A percentile compares a stretch with the other conserved stretches of the same genome.
Conservation (phyloP, 2,113 vertebrate species). For the Callocephalon fimbriatum region DNA sequence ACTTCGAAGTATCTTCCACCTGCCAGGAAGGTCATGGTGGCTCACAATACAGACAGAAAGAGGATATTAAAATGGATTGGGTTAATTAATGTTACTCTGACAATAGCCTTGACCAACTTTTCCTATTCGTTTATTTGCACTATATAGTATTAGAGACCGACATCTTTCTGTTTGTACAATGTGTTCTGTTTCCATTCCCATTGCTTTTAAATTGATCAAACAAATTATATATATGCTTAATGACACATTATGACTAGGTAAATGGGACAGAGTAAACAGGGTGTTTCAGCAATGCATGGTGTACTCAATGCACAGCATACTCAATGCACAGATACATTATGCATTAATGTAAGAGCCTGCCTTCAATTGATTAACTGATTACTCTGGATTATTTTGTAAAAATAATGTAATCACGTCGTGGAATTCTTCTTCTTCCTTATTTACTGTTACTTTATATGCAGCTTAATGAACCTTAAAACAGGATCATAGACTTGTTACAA, state of each 20-base stretch:
- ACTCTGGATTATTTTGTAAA: constrained; percentile 76
- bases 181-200: constrained; percentile 44
- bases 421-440: constrained; percentile 61
- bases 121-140: constrained; percentile 58
- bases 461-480: constrained; percentile 28
- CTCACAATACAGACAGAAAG: constrained; percentile 76
- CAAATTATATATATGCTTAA: constrained; percentile 61
- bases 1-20: constrained; percentile 81
- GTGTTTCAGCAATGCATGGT: constrained; percentile 72
- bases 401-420: constrained; percentile 69
- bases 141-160: constrained; percentile 17
- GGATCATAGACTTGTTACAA: constrained; percentile 25
- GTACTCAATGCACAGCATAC: constrained; percentile 67
- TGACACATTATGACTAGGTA: constrained; percentile 65
- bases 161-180: constrained; percentile 61
- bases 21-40: constrained; percentile 79
- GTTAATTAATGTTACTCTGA: constrained; percentile 85
- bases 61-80: constrained; percentile 88
- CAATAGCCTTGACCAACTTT: constrained; percentile 72
- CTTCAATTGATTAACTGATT: constrained; percentile 81
- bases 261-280: constrained; percentile 63
- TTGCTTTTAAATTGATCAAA: constrained; percentile 65
- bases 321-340: constrained; percentile 64
- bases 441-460: constrained; percentile 46
- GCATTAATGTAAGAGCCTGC: constrained; percentile 60